Evolutionary conservation across 2,113 vertebrate species (phyloP), one percentile per base, ranked within the genome.

Genomic region (Pseudonaja textilis): DNA sequence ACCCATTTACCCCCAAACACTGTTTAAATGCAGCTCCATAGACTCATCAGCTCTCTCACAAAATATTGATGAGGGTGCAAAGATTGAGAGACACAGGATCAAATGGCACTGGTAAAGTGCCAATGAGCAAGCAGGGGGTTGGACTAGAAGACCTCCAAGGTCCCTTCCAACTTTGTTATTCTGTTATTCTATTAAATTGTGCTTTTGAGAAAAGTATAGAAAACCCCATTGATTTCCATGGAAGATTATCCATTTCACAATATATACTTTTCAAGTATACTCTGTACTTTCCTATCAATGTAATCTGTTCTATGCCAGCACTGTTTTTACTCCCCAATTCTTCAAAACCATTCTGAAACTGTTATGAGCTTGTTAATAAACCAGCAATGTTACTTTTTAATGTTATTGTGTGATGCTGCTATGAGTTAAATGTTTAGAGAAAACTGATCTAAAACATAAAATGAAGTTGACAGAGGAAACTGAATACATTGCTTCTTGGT

Each of bases 391-490:
- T 29, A 29, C 52, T 88, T 69, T 54, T 54, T 34, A 56, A 10
- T 74, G n/a, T 55, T 22, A 74, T 92, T 92, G 14, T 88, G 50
- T 74, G 52, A 55, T 81, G 59, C 87, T 89, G 74, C 88, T 45
- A 20, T 29, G 39, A 91, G 85, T 25, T 56, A 89, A 50, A 74
- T 92, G 91, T 88, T 89, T 64, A 74, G 81, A 89, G 50, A 81
- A 23, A 91, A 45, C 16, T 92, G 85, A 94, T 89, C 89, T 34
- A 34, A 69, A 91, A 16, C 93, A 97, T 96, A 95, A 96, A 96
- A 95, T 95, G 54, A 96, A 95, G 95, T 93, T 94, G 94, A 95
- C 89, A 92, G 86, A 95, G 90, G 61, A 96, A 96, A 96, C 90
- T 89, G 91, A 95, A 92, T 89, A 90, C 90, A 95, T 89, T 95